These are phyloP conservation scores for Erinaceus europaeus DNA, from an alignment of 2,113 vertebrate species.

Conservation along the genomic window DNA sequence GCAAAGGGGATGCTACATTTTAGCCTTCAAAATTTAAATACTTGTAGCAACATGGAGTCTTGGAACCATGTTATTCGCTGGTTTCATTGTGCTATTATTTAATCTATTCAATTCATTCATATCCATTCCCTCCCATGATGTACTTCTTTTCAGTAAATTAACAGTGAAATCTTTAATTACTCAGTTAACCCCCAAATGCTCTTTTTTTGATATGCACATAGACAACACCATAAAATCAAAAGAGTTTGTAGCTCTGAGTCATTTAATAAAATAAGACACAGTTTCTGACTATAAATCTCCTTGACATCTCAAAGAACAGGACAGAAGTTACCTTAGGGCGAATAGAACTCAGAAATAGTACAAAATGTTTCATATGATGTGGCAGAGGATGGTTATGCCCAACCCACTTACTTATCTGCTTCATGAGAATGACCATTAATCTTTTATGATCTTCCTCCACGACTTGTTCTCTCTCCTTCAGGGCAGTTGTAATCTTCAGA, in stretches of 20 bases:
- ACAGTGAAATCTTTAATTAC: neutral
- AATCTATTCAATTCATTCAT: neutral
- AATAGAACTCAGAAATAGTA: neutral
- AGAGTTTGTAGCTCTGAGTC: neutral
- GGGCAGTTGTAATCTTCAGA: neutral
- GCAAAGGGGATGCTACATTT: neutral
- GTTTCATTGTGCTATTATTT: neutral
- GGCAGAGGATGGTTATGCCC: neutral
- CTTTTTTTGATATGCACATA: neutral
- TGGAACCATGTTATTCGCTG: neutral
- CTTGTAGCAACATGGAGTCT: neutral
- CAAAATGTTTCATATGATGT: neutral
- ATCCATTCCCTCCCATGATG: neutral
- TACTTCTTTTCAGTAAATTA: neutral
- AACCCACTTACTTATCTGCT: constrained; percentile 4
- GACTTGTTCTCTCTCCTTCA: neutral
- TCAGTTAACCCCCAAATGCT: neutral
- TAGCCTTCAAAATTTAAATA: neutral
- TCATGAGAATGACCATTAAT: neutral
- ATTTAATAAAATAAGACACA: neutral
- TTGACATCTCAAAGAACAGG: constrained; percentile 11
- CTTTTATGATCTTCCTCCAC: neutral
- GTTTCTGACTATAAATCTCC: neutral
- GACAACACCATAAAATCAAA: neutral
- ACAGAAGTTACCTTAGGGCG: neutral